phyloP scores from a whole-genome alignment of 2,888 invertebrate genomes.

The Globia sparganii region DNA sequence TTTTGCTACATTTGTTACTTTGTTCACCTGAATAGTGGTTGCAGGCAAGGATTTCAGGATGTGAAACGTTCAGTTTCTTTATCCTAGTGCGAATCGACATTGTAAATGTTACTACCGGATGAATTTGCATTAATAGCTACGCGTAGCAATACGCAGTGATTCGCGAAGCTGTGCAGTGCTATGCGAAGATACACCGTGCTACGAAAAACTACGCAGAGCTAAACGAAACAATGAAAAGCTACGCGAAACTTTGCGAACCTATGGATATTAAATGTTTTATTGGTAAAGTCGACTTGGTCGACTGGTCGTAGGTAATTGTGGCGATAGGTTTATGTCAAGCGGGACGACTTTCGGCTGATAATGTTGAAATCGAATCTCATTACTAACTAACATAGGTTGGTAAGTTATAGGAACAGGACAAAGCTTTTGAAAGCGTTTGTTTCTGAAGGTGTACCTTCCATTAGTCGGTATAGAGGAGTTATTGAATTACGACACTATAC shows the following conservation, averaged over 20 bases:
- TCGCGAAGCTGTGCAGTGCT: background rate
- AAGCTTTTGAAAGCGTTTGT: conserved; percentile 46
- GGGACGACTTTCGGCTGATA: background rate
- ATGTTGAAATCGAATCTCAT: conserved; percentile 2
- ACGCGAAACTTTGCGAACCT: background rate
- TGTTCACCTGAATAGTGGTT: conserved; percentile 46
- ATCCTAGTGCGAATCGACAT: background rate
- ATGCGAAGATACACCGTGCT: background rate
- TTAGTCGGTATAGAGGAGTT: conserved; percentile 75
- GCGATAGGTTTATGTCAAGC: background rate
- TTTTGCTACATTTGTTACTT: conserved; percentile 57
- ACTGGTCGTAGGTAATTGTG: background rate
- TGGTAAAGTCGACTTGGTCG: background rate
- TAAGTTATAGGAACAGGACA: conserved; percentile 21
- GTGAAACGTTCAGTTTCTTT: conserved; percentile 10
- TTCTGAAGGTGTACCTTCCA: conserved; percentile 73
- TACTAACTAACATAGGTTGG: background rate
- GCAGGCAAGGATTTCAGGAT: conserved; percentile 35
- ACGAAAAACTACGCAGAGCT: background rate
- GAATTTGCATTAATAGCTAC: background rate
- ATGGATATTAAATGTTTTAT: background rate
- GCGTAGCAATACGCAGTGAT: background rate
- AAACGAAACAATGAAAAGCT: too few relatives aligned
- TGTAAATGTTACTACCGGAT: background rate
- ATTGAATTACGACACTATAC: conserved; percentile 80